Evolutionary conservation across 2,797 vertebrate genomes (phyloP), one percentile per base, ranked within the genome.

Genomic region (Oryzias dopingdopingensis): DNA sequence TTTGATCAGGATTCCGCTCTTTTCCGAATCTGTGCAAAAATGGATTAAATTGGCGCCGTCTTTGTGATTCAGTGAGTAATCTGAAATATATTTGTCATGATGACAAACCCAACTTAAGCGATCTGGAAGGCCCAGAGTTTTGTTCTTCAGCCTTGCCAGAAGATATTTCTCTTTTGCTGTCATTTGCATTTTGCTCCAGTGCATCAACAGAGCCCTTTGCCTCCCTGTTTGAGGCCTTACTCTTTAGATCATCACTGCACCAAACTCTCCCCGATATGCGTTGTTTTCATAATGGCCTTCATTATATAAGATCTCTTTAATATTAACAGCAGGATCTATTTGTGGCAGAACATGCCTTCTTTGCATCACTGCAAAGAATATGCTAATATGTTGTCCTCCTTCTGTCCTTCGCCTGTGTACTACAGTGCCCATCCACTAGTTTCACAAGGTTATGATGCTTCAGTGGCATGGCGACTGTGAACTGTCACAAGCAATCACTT

Each of bases 401-500:
- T 60, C 54, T 79, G 67, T 85, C 66, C 63, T 79, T 82, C 60
- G 67, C 73, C 54, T 78, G 71, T 62, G 80, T 85, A 82, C 83
- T 77, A 85, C 72, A 89, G 67, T 81, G 80, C 81, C 78, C 75
- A 62, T 87, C 80, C 87, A 82, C 86, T 85, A 77, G 81, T 82
- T 85, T 80, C 85, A 86, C 86, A 89, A 90, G 87, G 87, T 87
- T 89, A 87, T 77, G 84, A 87, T 82, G 85, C 88, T 88, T 85
- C 88, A 88, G 81, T 86, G 86, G 88, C 84, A 83, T 67, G 61
- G 84, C 78, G 77, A 89, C 87, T 88, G 86, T 84, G 85, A 87
- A 86, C 89, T 91, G 89, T 91, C 86, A 89, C 85, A 87, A 86
- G 80, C 76, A 83, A 90, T 90, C 86, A 88, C 72, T 72, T 81